A percentile compares a stretch with the other conserved stretches of the same genome.
These are phyloP conservation scores for Agriotes lineatus DNA, from an alignment of 2,888 invertebrate genomes.

Conservation along the genomic window DNA sequence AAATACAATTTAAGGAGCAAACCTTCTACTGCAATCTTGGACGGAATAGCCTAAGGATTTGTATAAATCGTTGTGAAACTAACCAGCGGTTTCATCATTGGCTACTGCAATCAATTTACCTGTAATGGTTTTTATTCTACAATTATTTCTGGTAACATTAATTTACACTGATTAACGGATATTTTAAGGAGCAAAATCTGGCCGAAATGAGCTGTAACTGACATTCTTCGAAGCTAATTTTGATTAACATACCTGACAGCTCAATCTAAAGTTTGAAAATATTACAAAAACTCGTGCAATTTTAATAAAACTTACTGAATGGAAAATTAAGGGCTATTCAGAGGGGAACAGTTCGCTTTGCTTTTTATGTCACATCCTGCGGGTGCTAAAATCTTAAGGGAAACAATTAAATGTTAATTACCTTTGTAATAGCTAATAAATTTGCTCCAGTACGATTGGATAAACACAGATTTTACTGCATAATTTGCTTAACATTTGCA, in stretches of 20 bases:
- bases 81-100: too few relatives aligned
- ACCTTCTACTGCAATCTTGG: background rate
- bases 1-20: slow-evolving; percentile 1
- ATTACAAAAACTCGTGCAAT: slow-evolving; percentile 17
- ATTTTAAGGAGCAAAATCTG: too few relatives aligned
- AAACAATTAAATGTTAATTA: slow-evolving; percentile 33
- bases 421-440: slow-evolving; percentile 21
- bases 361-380: background rate
- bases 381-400: slow-evolving; percentile 9
- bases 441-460: slow-evolving; percentile 8
- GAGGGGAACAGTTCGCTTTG: background rate
- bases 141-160: too few relatives aligned
- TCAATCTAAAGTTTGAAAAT: slow-evolving; percentile 36
- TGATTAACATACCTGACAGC: slow-evolving; percentile 32
- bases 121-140: too few relatives aligned
- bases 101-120: too few relatives aligned
- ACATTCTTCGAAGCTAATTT: slow-evolving; percentile 1
- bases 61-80: too few relatives aligned
- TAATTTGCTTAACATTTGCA: slow-evolving; percentile 25
- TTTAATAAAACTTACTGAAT: slow-evolving; percentile 33
- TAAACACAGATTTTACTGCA: slow-evolving; percentile 15
- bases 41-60: background rate
- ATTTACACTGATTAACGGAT: too few relatives aligned
- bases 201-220: slow-evolving; percentile 12
- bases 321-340: slow-evolving; percentile 26